Base-by-base conservation (phyloP, 1,140 invertebrate genomes). In the Zaprionus vittiger region DNA sequence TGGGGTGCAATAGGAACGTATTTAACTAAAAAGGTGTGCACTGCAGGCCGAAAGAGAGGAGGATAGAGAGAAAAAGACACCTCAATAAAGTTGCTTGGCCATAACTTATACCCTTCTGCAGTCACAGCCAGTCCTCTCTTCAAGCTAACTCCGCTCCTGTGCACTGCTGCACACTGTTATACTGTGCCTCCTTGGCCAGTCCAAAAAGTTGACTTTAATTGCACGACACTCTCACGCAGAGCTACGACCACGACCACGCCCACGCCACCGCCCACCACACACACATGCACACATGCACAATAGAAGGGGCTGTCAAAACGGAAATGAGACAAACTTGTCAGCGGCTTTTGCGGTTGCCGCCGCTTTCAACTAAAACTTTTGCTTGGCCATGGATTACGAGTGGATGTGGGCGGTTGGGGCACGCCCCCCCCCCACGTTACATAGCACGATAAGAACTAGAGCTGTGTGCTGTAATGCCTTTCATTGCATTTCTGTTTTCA, bases 241-340 rank as follows among this genome's bases (percentile, higher is more conserved):
- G 15, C 44, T 5, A 17, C 41, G n/a, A 44, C 12, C 12, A 12
- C 4, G 4, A n/a, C 14, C 5, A 54, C 9, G 15, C 47, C 47
- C 2, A 15, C 15, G 14, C 14, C 38, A 6, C 38, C 34, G 34
- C 34, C 34, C 31, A 65, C 7, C 15, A 55, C 34, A 38, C 0
- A 55, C 24, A 54, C 28, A 37, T 22, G 57, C 52, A 47, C n/a
- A 61, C 24, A 47, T 34, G 60, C 9, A 44, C 31, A 67, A n/a
- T 60, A 14, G 31, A 37, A 55, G 31, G 52, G 70, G 31, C 54
- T 78, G 65, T 80, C 77, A 79, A 76, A 82, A 77, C 80, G 80
- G 80, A 82, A 80, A 73, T 80, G 78, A 70, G 78, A 72, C 65
- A 82, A 86, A 82, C 83, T 86, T 86, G 83, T 86, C 80, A 86